These are phyloP conservation scores for Eretmochelys imbricata DNA, from an alignment of 2,113 vertebrate species.

Conservation along the genomic window DNA sequence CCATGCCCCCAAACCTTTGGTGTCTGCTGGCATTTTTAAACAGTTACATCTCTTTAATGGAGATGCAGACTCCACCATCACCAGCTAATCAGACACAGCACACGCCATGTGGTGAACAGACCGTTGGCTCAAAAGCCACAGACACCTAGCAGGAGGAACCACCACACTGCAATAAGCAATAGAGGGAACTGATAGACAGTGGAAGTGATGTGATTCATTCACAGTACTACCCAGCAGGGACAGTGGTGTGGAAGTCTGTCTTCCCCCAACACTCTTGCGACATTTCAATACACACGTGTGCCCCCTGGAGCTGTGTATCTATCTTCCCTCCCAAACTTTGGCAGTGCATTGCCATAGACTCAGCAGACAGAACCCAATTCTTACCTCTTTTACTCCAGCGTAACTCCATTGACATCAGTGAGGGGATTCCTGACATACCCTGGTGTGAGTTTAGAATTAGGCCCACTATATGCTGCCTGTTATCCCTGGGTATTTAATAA, in stretches of 20 bases:
- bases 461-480: not conserved
- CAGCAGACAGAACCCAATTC: not conserved
- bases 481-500: not conserved
- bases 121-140: too few relatives aligned
- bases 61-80: too few relatives aligned
- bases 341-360: not conserved
- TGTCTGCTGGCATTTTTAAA: too few relatives aligned
- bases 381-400: not conserved
- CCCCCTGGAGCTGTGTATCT: not conserved
- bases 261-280: not conserved
- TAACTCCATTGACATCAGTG: not conserved
- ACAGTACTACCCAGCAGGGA: not conserved
- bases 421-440: not conserved
- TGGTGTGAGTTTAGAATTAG: not conserved
- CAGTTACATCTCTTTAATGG: too few relatives aligned
- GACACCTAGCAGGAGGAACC: not conserved
- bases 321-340: not conserved
- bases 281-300: too few relatives aligned
- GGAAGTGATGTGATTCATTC: not conserved
- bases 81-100: too few relatives aligned
- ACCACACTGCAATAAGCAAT: not conserved
- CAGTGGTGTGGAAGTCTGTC: not conserved
- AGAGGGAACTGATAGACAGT: not conserved
- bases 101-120: too few relatives aligned
- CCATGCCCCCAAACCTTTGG: too few relatives aligned